These are phyloP conservation scores for Chondrosia reniformis DNA, from an alignment of 37 sponge, comb jelly and placozoan species.

Conservation along the genomic window DNA sequence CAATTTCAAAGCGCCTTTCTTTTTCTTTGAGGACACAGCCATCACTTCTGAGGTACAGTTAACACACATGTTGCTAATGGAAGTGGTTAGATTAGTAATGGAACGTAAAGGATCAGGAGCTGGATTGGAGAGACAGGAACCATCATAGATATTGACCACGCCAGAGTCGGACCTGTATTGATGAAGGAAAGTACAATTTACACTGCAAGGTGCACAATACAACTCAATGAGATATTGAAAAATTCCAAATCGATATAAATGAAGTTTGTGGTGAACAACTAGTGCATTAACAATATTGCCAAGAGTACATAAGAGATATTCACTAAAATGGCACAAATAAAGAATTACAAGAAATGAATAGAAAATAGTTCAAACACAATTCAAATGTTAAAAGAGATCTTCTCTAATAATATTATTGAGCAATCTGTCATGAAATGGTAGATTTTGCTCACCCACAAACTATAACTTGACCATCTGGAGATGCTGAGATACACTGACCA, in stretches of 20 bases:
- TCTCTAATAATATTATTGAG: too few relatives aligned
- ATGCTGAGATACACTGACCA: slow-evolving; percentile 52
- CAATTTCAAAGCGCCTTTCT: slow-evolving; percentile 66
- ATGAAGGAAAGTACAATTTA: neutral
- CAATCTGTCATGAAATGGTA: too few relatives aligned
- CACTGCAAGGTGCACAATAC: too few relatives aligned
- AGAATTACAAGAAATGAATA: too few relatives aligned
- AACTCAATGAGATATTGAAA: too few relatives aligned
- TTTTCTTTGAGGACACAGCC: slow-evolving; percentile 70
- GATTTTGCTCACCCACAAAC: slow-evolving; percentile 71
- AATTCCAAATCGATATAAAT: too few relatives aligned
- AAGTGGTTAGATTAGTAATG: slow-evolving; percentile 79
- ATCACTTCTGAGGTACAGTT: slow-evolving; percentile 82
- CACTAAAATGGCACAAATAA: too few relatives aligned
- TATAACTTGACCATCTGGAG: slow-evolving; percentile 43
- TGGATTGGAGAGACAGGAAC: slow-evolving; percentile 5
- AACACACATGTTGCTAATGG: slow-evolving; percentile 34
- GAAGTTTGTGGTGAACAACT: too few relatives aligned
- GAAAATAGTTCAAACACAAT: too few relatives aligned
- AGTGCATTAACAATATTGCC: too few relatives aligned
- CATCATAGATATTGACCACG: slow-evolving; percentile 82
- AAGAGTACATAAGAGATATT: too few relatives aligned
- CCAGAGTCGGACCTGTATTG: slow-evolving; percentile 54
- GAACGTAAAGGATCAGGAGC: slow-evolving; percentile 70
- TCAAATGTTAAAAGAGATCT: too few relatives aligned